These are phyloP conservation scores for Corythornis madagascariensis DNA, from an alignment of 2,113 vertebrate genomes.

Conservation along the genomic window DNA sequence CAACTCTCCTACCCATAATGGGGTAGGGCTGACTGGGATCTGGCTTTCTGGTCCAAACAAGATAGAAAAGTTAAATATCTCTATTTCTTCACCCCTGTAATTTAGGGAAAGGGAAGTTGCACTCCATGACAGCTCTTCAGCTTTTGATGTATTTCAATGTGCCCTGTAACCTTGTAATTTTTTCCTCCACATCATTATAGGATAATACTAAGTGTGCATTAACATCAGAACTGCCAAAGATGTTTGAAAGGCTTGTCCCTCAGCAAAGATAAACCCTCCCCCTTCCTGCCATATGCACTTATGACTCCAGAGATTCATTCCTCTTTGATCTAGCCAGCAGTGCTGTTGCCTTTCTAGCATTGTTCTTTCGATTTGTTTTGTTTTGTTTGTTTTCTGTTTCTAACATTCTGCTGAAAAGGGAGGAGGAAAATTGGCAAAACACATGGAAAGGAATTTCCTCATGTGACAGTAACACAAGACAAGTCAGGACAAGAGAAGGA, in stretches of 20 bases:
- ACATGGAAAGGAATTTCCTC: neutral
- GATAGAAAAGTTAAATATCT: neutral
- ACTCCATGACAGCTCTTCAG: neutral
- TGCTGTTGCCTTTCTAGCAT: neutral
- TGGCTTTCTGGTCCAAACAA: neutral
- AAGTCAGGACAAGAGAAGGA: neutral
- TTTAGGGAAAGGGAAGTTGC: neutral
- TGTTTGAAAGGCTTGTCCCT: conserved; percentile 16
- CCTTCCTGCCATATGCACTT: neutral
- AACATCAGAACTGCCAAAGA: neutral
- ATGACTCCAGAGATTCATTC: neutral
- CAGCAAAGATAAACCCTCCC: conserved; percentile 20
- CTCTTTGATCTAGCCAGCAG: neutral
- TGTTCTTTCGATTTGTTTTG: neutral
- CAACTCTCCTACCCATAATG: neutral
- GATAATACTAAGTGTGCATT: neutral
- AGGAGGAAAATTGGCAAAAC: conserved; percentile 21
- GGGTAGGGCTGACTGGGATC: neutral
- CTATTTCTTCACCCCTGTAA: neutral
- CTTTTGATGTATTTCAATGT: neutral
- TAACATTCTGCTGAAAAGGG: neutral
- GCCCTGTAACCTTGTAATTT: neutral
- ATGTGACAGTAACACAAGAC: neutral
- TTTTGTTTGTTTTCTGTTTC: neutral
- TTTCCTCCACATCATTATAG: neutral